Evolutionary conservation across 2,113 vertebrate genomes (phyloP).

Genomic region (rabbit (Oryctolagus cuniculus)): mOryCun1.1 NC_091433.1:176280001-176280500

Average conservation of each 20-base stretch:
- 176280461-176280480: not conserved
- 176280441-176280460: not conserved
- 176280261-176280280: not conserved
- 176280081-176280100: slow-evolving; percentile 79
- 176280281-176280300: not conserved
- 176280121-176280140: not conserved
- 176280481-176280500: not conserved
- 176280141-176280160: not conserved
- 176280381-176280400: not conserved
- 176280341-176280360: not conserved
- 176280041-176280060: not conserved
- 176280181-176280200: not conserved
- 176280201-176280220: slow-evolving; percentile 64
- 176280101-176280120: not conserved
- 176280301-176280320: not conserved
- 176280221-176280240: not conserved
- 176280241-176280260: too few relatives aligned
- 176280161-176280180: not conserved
- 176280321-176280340: not conserved
- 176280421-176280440: not conserved
- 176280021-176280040: not conserved
- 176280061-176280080: slow-evolving; percentile 81
- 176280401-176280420: fast-evolving
- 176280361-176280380: not conserved
- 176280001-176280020: not conserved